A percentile compares a stretch with the other conserved stretches of the same genome.
These are phyloP conservation scores for Rhabdornis inornatus DNA, from an alignment of 2,113 vertebrate species.

Conservation along the genomic window DNA sequence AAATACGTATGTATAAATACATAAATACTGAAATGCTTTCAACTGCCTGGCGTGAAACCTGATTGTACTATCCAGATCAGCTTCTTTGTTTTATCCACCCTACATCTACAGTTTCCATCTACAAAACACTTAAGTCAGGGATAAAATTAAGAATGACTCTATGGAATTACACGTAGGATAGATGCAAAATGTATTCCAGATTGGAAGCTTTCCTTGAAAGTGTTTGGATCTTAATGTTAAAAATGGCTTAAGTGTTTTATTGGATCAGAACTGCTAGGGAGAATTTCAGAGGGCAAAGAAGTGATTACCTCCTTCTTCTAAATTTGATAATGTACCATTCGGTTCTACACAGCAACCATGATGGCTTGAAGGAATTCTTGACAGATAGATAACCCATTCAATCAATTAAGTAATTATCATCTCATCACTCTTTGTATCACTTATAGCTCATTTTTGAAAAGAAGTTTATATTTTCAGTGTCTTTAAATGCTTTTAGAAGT, in stretches of 20 bases:
- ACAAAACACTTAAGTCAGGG: background rate
- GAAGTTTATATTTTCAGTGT: conserved; percentile 6
- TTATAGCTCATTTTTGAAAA: background rate
- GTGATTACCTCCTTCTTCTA: background rate
- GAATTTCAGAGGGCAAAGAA: background rate
- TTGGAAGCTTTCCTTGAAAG: background rate
- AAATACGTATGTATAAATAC: background rate
- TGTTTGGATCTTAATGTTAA: background rate
- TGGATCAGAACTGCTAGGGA: background rate
- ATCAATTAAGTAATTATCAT: background rate
- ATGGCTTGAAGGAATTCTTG: background rate
- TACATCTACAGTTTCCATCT: background rate
- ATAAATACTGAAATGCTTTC: background rate
- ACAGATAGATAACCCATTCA: background rate
- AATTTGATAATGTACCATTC: background rate
- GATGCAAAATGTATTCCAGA: background rate
- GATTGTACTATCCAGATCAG: background rate
- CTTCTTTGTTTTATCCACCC: background rate
- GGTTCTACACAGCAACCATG: background rate
- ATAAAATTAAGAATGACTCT: background rate
- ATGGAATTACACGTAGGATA: background rate
- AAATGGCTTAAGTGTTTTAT: background rate
- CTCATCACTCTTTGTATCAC: conserved; percentile 2
- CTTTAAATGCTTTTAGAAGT: conserved; percentile 29
- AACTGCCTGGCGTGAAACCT: background rate